Percentiles rank a stretch among this genome's conserved stretches.
phyloP scores from a whole-genome alignment of 2,113 vertebrate genomes.

The Sigmodon hispidus region DNA sequence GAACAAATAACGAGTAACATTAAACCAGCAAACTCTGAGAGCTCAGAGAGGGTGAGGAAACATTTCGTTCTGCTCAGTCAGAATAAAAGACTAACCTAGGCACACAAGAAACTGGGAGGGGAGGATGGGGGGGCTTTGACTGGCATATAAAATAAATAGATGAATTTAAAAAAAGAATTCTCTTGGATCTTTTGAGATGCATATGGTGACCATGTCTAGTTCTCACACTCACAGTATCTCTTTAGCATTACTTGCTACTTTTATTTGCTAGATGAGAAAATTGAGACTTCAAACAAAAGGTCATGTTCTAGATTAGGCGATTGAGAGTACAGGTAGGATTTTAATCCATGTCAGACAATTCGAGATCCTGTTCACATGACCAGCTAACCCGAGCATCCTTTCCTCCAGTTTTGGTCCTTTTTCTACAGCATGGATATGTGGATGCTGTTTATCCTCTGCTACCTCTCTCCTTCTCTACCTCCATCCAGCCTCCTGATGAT shows the following conservation, averaged over 20 bases:
- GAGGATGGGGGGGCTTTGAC: too few species aligned
- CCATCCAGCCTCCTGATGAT: background rate
- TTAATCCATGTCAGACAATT: background rate
- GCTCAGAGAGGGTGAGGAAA: too few species aligned
- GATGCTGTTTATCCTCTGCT: background rate
- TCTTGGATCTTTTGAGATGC: background rate
- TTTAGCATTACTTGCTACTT: background rate
- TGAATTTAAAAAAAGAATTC: background rate
- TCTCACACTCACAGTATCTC: background rate
- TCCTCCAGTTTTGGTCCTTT: background rate
- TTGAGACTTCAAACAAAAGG: background rate
- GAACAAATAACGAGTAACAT: too few species aligned
- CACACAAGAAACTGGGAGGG: background rate
- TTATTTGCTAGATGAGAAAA: background rate
- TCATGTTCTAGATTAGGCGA: background rate
- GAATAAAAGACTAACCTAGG: too few species aligned
- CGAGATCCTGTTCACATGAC: background rate
- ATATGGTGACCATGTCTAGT: background rate
- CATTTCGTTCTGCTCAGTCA: too few species aligned
- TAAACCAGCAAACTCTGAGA: too few species aligned
- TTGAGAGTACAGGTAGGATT: background rate
- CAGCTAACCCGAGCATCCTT: fast-evolving
- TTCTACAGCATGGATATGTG: background rate
- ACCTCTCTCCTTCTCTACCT: background rate
- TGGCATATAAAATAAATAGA: background rate